Evolutionary conservation across 2,113 vertebrate genomes (phyloP).

Genomic region (Chelonoidis abingdonii): DNA sequence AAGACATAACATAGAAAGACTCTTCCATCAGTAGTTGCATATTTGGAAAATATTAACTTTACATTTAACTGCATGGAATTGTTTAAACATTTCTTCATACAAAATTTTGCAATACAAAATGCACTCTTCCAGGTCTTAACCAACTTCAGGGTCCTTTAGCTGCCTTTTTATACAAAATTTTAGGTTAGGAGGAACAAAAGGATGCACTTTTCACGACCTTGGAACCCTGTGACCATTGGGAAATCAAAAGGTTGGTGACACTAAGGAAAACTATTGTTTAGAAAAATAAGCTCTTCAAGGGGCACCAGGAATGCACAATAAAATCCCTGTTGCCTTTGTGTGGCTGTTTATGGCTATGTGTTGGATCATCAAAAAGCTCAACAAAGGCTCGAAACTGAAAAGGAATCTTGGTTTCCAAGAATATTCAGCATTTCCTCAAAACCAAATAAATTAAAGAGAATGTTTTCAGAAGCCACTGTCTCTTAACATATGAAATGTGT

Average conservation of each 20-base stretch:
- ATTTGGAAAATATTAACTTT: background rate
- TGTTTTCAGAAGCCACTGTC: background rate
- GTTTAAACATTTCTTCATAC: background rate
- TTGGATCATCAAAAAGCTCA: conserved; percentile 64
- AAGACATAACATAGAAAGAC: background rate
- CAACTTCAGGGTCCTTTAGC: conserved; percentile 56
- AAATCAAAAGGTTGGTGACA: conserved; percentile 74
- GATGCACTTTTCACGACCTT: conserved; percentile 77
- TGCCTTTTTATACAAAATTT: conserved; percentile 57
- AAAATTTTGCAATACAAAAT: conserved; percentile 13
- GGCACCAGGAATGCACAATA: conserved; percentile 75
- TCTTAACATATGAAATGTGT: conserved; percentile 18
- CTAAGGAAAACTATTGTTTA: conserved; percentile 73
- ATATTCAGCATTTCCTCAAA: conserved; percentile 32
- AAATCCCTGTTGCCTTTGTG: conserved; percentile 76
- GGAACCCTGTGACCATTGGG: conserved; percentile 74
- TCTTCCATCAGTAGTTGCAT: background rate
- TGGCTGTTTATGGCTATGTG: conserved; percentile 57
- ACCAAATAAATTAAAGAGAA: background rate
- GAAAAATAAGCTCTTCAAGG: conserved; percentile 74
- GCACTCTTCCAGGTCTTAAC: conserved; percentile 4
- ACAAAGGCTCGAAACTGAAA: conserved; percentile 59
- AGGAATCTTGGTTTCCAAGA: conserved; percentile 45
- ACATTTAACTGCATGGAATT: background rate
- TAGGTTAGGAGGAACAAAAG: conserved; percentile 63